Base-by-base conservation (phyloP, 2,113 vertebrate species). In the Perca fluviatilis region DNA sequence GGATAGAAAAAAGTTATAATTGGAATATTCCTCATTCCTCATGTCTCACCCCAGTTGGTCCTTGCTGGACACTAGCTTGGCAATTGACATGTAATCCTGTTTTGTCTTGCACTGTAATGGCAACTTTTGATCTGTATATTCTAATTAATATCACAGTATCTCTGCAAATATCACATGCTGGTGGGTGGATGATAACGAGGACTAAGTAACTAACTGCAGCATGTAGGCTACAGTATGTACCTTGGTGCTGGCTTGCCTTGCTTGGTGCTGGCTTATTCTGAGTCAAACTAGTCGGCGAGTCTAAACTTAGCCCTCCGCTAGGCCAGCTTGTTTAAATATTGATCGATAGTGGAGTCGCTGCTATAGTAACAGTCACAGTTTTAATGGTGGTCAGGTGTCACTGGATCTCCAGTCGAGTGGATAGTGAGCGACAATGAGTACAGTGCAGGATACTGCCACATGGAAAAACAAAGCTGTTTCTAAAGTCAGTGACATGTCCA, bases 241-340 rank as follows among this genome's bases (percentile, higher is more conserved):
- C n/a, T 19, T 5, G 9, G 12, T 72, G 60, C 57, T 74, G 18
- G 46, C 64, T 74, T 43, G 16, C 73, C 6, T 77, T 77, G 70
- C 75, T 71, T 87, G 33, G 33, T 11, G 9, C 8, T 40, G 8
- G 8, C 82, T 86, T 70, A 19, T 62, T 65, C 60, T 82, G 53
- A 21, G 46, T 73, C 74, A 66, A 86, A 84, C 67, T 76, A 63
- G 71, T 63, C 23, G 49, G 53, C n/a, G 50, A 62, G 74, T 91
- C 82, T 90, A 91, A 88, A 84, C 82, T 85, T 91, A 91, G 86
- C 61, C 53, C 63, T 66, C 47, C 53, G 33, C 61, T 46, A 49
- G 85, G 88, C 82, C 68, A 62, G 81, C 84, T 78, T 88, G 89
- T 88, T 94, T 78, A 93, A 93, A 94, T 90, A 93, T 93, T 87